A percentile compares a stretch with the other conserved stretches of the same genome.
phyloP scores from a whole-genome alignment of 2,888 invertebrate species.

The Chirona hameri region DNA sequence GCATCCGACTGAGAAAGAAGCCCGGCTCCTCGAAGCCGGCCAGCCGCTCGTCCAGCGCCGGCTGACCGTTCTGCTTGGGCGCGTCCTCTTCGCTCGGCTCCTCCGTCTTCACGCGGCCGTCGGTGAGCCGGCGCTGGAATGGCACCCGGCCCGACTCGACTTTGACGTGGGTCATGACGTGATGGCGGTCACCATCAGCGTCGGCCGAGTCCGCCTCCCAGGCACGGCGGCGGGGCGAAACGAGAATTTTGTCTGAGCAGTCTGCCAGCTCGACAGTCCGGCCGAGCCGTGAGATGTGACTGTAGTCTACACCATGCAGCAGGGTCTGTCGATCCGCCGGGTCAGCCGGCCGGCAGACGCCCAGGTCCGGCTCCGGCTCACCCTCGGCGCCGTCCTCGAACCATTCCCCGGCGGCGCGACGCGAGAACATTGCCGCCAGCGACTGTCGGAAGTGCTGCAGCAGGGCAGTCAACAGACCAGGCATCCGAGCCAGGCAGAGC shows the following conservation, averaged over 20 bases:
- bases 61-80: background rate
- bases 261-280: slow-evolving; percentile 72
- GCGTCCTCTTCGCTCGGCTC: slow-evolving; percentile 43
- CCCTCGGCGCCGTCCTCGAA: slow-evolving; percentile 9
- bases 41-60: background rate
- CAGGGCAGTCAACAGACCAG: slow-evolving; percentile 85
- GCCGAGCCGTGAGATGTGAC: slow-evolving; percentile 72
- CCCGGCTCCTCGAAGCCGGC: background rate
- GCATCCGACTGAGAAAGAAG: background rate
- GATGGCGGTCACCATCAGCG: background rate
- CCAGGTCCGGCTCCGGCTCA: slow-evolving; percentile 47
- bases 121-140: slow-evolving; percentile 35
- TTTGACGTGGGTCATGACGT: slow-evolving; percentile 77
- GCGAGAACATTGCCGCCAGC: slow-evolving; percentile 80
- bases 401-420: slow-evolving; percentile 2
- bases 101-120: slow-evolving; percentile 32
- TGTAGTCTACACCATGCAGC: slow-evolving; percentile 61
- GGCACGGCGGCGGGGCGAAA: slow-evolving; percentile 67
- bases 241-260: slow-evolving; percentile 73
- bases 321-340: slow-evolving; percentile 42
- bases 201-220: slow-evolving; percentile 61
- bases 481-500: slow-evolving; percentile 87
- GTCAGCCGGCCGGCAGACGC: slow-evolving; percentile 40
- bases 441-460: slow-evolving; percentile 90
- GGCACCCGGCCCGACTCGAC: slow-evolving; percentile 75